Conservation (phyloP, 2,888 invertebrate species). For the Mystacides longicornis region DNA sequence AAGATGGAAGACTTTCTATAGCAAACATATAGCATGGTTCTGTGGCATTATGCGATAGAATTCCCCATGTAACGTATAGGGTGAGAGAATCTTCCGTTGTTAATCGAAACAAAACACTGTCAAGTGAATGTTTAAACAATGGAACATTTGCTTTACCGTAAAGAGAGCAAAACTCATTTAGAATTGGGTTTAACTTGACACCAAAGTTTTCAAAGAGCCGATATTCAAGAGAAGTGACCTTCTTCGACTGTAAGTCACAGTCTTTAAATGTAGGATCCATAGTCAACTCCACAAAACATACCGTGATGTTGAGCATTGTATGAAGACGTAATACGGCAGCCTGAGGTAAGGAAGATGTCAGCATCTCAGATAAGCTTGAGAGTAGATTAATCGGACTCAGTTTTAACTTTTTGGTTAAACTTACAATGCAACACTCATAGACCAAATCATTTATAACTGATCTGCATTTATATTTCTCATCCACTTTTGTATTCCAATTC, state of each 20-base stretch:
- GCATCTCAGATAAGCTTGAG: slow-evolving; percentile 7
- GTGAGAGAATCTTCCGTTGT: no score
- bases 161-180: not conserved
- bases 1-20: no score
- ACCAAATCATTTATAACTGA: slow-evolving; percentile 9
- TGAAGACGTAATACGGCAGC: slow-evolving; percentile 8
- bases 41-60: no score
- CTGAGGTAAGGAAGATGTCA: slow-evolving; percentile 11
- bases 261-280: slow-evolving; percentile 1
- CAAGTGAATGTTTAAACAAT: no score
- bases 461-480: slow-evolving; percentile 9
- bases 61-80: no score
- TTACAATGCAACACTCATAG: slow-evolving; percentile 7
- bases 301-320: slow-evolving; percentile 1
- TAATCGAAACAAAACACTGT: no score
- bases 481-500: slow-evolving; percentile 14
- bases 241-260: no score
- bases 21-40: no score
- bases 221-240: not conserved
- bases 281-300: slow-evolving; percentile 2
- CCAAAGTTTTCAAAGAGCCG: slow-evolving; percentile 1
- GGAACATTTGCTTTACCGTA: slow-evolving; percentile 6
- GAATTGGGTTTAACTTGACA: not conserved
- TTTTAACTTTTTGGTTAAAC: not conserved
- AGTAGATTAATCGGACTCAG: slow-evolving; percentile 12